These are phyloP conservation scores for Euura lappo DNA, from an alignment of 1,140 invertebrate genomes.

Conservation along the genomic window DNA sequence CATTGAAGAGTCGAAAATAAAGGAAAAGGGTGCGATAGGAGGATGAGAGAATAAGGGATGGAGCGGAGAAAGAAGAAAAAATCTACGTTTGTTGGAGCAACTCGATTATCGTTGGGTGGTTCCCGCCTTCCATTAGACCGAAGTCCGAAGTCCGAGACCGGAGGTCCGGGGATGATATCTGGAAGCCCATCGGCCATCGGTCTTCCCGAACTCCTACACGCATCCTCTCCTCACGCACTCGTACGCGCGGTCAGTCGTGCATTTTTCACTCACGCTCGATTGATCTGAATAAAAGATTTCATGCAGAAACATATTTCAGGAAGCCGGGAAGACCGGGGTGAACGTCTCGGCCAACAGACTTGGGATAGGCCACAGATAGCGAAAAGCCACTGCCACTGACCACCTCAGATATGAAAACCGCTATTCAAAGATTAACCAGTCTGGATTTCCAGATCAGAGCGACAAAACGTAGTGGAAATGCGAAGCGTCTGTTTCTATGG, in stretches of 20 bases:
- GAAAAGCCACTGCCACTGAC: too few species aligned
- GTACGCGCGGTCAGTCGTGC: not conserved
- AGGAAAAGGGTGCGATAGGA: not conserved
- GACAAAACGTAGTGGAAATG: too few species aligned
- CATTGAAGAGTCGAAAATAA: too few species aligned
- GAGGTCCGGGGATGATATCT: not conserved
- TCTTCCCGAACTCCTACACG: not conserved
- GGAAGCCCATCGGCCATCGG: not conserved
- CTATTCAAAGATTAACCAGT: too few species aligned
- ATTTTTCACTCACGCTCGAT: constrained; percentile 14
- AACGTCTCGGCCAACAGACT: too few species aligned
- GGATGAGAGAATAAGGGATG: not conserved
- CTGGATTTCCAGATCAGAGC: too few species aligned
- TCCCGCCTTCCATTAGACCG: constrained; percentile 1
- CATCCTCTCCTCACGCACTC: not conserved
- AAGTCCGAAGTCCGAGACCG: not conserved
- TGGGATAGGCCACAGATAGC: too few species aligned
- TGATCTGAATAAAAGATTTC: constrained; percentile 11
- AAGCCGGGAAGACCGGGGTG: not conserved
- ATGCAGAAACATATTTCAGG: constrained; percentile 9
- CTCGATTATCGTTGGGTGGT: not conserved
- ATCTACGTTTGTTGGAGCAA: not conserved
- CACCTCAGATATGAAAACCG: too few species aligned
- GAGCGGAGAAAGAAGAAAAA: not conserved
- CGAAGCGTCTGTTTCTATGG: too few species aligned